Percentiles rank a stretch among this genome's conserved stretches.
phyloP scores from a whole-genome alignment of 2,888 invertebrate species.

The Anaspis maculata region DNA sequence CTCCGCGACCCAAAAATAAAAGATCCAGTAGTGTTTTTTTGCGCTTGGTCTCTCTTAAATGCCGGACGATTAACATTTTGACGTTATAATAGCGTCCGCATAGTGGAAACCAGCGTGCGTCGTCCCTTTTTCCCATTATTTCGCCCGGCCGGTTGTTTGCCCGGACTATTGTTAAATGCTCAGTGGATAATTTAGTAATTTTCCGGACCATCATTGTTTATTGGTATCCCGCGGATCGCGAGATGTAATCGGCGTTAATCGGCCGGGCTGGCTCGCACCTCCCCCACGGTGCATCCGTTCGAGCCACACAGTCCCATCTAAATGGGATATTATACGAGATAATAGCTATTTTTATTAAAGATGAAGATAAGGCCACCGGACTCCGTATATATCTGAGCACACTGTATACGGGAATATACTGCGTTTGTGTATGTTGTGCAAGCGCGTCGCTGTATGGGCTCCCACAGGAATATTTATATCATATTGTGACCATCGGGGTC shows the following conservation, averaged over 20 bases:
- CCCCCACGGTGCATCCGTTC: constrained; percentile 30
- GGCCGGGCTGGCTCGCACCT: constrained; percentile 35
- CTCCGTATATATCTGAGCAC: too few relatives aligned
- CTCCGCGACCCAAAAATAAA: constrained; percentile 11
- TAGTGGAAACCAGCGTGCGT: constrained; percentile 19
- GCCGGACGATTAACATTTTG: constrained; percentile 24
- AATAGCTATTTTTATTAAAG: constrained; percentile 30
- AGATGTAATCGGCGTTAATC: constrained; percentile 41
- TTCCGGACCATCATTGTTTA: constrained; percentile 38
- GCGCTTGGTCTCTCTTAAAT: too few relatives aligned
- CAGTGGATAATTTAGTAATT: constrained; percentile 37
- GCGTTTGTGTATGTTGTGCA: too few relatives aligned
- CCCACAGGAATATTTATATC: too few relatives aligned
- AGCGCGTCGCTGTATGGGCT: too few relatives aligned
- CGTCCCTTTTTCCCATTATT: constrained; percentile 22
- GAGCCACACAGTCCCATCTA: constrained; percentile 22
- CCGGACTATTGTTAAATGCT: constrained; percentile 26
- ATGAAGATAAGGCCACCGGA: constrained; percentile 29
- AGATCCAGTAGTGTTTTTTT: constrained; percentile 9
- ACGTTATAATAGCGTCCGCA: constrained; percentile 25
- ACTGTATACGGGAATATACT: too few relatives aligned
- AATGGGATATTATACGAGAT: constrained; percentile 29
- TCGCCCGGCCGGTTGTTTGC: constrained; percentile 21
- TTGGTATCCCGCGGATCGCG: constrained; percentile 34
- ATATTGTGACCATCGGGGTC: too few relatives aligned